Evolutionary conservation across 1,140 invertebrate species (phyloP).

Genomic region (Aradophagus sp.): DNA sequence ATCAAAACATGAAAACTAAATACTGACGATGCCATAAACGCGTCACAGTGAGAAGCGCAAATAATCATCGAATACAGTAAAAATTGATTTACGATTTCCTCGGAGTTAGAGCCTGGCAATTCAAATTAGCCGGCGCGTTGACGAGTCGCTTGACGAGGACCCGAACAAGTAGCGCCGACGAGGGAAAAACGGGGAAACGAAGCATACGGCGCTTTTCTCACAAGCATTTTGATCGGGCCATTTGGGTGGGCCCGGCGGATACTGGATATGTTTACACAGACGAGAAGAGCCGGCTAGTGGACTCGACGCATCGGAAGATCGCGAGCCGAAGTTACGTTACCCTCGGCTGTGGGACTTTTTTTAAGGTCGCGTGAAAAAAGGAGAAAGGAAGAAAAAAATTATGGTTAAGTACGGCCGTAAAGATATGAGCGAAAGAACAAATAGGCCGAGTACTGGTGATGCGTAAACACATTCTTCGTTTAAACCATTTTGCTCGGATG

Average conservation of each 20-base stretch:
- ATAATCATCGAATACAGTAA: slow-evolving; percentile 31
- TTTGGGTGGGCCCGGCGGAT: slow-evolving; percentile 71
- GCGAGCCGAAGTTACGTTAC: slow-evolving; percentile 70
- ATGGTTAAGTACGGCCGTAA: slow-evolving; percentile 36
- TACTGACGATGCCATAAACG: slow-evolving; percentile 9
- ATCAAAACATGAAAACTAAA: slow-evolving; percentile 29
- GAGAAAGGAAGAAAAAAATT: too few species aligned
- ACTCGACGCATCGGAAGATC: slow-evolving; percentile 64
- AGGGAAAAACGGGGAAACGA: slow-evolving; percentile 29
- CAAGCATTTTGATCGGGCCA: slow-evolving; percentile 70
- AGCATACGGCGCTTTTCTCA: slow-evolving; percentile 63
- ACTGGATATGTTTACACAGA: slow-evolving; percentile 74
- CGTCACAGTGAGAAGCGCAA: slow-evolving; percentile 17
- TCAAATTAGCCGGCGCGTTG: slow-evolving; percentile 4
- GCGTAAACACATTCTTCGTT: slow-evolving; percentile 2
- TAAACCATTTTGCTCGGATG: too few species aligned
- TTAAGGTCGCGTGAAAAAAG: slow-evolving; percentile 31
- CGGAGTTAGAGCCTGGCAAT: slow-evolving; percentile 20
- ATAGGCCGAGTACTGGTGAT: slow-evolving; percentile 1
- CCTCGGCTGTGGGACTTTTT: slow-evolving; percentile 38
- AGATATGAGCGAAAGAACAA: slow-evolving; percentile 39
- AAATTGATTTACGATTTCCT: slow-evolving; percentile 53
- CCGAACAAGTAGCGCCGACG: too few species aligned
- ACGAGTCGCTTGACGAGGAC: too few species aligned
- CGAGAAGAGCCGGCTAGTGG: slow-evolving; percentile 63